Percentiles rank a stretch among this genome's conserved stretches.
phyloP scores from a whole-genome alignment of 1,140 invertebrate genomes.

The Agrypnia vestita region DNA sequence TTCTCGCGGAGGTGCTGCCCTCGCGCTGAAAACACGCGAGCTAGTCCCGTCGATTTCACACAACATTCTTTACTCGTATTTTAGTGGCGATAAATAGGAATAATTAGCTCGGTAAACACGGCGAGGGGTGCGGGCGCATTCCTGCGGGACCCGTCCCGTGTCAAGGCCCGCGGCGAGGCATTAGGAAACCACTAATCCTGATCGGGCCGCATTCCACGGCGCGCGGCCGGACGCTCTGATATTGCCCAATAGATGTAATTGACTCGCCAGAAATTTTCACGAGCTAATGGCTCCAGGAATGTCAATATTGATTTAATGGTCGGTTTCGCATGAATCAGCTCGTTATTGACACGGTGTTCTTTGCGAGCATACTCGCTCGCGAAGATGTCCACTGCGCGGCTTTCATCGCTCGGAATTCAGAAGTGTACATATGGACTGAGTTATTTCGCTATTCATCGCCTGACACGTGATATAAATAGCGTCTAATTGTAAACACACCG shows the following conservation, averaged over 20 bases:
- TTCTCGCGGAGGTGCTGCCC: constrained; percentile 67
- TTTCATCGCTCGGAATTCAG: constrained; percentile 23
- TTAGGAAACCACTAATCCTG: constrained; percentile 20
- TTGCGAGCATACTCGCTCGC: constrained; percentile 38
- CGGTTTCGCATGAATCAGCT: constrained; percentile 49
- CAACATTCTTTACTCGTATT: constrained; percentile 71
- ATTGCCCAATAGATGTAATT: constrained; percentile 54
- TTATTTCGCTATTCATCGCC: constrained; percentile 18
- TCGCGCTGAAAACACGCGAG: constrained; percentile 71
- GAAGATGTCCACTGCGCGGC: constrained; percentile 14
- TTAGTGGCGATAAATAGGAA: constrained; percentile 66
- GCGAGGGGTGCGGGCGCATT: constrained; percentile 30
- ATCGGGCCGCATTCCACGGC: constrained; percentile 32
- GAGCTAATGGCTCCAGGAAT: constrained; percentile 51
- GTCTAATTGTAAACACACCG: constrained; percentile 8
- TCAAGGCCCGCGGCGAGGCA: constrained; percentile 8
- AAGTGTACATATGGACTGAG: constrained; percentile 25
- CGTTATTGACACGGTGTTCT: constrained; percentile 43
- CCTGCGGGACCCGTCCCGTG: constrained; percentile 6
- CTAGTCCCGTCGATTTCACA: constrained; percentile 70
- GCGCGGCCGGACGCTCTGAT: constrained; percentile 36
- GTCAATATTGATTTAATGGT: constrained; percentile 58
- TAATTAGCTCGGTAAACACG: constrained; percentile 35
- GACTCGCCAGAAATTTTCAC: constrained; percentile 55
- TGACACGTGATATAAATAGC: constrained; percentile 18